Conservation (phyloP, 2,113 vertebrate species). For the Lathamus discolor region DNA sequence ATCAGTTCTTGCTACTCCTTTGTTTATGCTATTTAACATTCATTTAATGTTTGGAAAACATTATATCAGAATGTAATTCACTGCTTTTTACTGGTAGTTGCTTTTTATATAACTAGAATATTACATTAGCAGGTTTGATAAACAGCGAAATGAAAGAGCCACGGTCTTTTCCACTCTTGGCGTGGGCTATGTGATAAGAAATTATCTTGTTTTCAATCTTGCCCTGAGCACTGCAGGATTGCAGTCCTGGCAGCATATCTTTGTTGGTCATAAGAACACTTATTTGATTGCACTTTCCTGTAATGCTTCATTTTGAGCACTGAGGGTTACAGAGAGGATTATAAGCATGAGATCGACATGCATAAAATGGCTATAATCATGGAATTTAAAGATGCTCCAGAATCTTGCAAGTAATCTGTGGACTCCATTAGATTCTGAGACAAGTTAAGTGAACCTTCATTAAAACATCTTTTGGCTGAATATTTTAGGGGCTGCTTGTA, state of each 20-base stretch:
- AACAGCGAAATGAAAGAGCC: not conserved
- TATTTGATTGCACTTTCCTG: not conserved
- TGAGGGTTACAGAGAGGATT: not conserved
- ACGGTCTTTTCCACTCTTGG: not conserved
- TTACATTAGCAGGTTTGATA: not conserved
- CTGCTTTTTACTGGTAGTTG: not conserved
- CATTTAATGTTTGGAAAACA: not conserved
- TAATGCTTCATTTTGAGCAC: not conserved
- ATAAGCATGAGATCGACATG: not conserved
- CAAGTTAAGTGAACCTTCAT: not conserved
- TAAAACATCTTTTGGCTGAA: not conserved
- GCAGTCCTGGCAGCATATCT: not conserved
- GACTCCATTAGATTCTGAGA: not conserved
- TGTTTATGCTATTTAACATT: not conserved
- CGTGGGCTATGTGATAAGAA: not conserved
- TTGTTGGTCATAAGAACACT: not conserved
- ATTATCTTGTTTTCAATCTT: not conserved
- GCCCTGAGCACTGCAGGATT: not conserved
- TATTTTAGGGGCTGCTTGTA: not conserved
- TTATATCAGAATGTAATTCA: not conserved
- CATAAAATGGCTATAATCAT: not conserved
- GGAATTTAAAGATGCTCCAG: not conserved
- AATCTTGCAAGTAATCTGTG: not conserved
- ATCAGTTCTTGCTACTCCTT: not conserved
- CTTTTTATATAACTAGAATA: not conserved